A percentile compares a stretch with the other conserved stretches of the same genome.
These are phyloP conservation scores for Yponomeuta evonymella DNA, from an alignment of 2,888 invertebrate genomes.

Conservation along the genomic window DNA sequence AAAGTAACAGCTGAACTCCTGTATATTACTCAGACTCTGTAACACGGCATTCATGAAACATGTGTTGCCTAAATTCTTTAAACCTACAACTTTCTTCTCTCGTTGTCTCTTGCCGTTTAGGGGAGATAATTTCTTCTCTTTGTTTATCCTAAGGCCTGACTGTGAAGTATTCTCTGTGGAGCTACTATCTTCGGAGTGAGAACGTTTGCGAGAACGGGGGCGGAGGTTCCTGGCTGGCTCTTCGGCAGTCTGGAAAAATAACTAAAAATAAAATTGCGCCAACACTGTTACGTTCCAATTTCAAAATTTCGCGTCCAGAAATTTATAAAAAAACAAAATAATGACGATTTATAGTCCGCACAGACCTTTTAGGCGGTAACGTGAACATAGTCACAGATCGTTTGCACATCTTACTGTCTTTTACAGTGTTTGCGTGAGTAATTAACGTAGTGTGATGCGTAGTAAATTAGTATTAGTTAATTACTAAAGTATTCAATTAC, in stretches of 20 bases:
- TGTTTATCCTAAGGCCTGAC: constrained; percentile 32
- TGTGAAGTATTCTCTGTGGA: constrained; percentile 62
- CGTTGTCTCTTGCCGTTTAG: constrained; percentile 68
- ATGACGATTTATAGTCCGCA: too few relatives aligned
- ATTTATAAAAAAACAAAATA: too few relatives aligned
- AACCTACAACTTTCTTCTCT: constrained; percentile 81
- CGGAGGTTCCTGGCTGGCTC: constrained; percentile 75
- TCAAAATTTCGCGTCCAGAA: neutral
- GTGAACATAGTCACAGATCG: too few relatives aligned
- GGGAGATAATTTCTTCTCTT: constrained; percentile 52
- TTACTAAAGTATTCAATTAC: too few relatives aligned
- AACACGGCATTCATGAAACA: constrained; percentile 92
- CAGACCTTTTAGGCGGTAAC: too few relatives aligned
- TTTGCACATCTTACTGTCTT: too few relatives aligned
- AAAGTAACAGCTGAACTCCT: constrained; percentile 88
- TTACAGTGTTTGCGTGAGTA: too few relatives aligned
- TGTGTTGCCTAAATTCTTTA: constrained; percentile 89
- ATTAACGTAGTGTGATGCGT: too few relatives aligned
- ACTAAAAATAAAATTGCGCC: neutral
- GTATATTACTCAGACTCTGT: constrained; percentile 89
- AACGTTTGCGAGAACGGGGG: constrained; percentile 77
- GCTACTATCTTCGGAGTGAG: constrained; percentile 74
- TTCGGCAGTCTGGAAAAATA: constrained; percentile 33
- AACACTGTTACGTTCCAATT: neutral
- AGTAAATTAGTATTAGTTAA: too few relatives aligned